These are phyloP conservation scores for Himalopsyche anomala DNA, from an alignment of 2,888 invertebrate species.

Conservation along the genomic window DNA sequence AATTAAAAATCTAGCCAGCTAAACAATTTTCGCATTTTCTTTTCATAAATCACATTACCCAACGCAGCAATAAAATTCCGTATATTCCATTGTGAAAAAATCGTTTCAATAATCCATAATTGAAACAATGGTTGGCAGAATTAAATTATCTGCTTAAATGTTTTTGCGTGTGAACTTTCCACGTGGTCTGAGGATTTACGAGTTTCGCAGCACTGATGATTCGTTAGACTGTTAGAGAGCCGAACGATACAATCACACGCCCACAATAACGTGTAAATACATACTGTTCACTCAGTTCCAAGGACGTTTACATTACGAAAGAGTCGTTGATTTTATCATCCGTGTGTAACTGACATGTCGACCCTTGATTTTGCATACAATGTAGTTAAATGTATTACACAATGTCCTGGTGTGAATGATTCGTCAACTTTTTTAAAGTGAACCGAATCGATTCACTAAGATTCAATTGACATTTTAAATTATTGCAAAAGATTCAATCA, in stretches of 20 bases:
- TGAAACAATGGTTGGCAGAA: neutral
- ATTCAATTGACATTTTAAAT: neutral
- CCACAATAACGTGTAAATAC: neutral
- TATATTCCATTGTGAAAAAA: neutral
- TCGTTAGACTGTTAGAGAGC: neutral
- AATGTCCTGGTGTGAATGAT: neutral
- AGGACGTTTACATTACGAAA: conserved; percentile 2
- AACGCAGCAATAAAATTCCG: neutral
- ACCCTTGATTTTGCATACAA: conserved; percentile 16
- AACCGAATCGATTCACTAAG: neutral
- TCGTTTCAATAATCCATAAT: neutral
- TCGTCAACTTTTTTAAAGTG: neutral
- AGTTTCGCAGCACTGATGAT: neutral
- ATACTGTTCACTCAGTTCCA: neutral
- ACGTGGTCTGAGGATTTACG: conserved; percentile 3
- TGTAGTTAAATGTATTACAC: neutral
- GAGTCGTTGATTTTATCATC: neutral
- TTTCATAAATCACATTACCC: neutral
- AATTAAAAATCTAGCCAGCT: too few relatives aligned
- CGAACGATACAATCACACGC: neutral
- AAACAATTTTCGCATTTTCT: too few relatives aligned
- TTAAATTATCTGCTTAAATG: neutral
- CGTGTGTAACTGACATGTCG: neutral
- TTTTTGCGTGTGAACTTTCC: conserved; percentile 23
- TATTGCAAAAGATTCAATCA: too few relatives aligned